phyloP scores from a whole-genome alignment of 2,888 invertebrate species.

The Schizotus pectinicornis region DNA sequence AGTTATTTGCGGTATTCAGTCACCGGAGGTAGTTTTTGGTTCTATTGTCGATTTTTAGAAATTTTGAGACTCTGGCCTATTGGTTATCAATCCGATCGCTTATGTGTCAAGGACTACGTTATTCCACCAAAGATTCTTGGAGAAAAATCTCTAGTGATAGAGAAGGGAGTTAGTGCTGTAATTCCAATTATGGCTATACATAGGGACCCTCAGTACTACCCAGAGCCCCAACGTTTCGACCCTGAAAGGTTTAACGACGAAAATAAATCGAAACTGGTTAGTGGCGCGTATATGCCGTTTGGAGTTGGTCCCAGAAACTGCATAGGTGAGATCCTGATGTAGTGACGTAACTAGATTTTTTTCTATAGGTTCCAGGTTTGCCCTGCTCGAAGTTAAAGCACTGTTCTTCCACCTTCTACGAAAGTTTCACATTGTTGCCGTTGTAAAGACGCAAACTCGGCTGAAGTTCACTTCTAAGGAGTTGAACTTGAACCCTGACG shows the following conservation, averaged over 20 bases:
- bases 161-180: slow-evolving; percentile 57
- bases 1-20: slow-evolving; percentile 54
- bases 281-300: slow-evolving; percentile 62
- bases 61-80: slow-evolving; percentile 39
- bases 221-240: slow-evolving; percentile 61
- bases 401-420: slow-evolving; percentile 52
- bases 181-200: slow-evolving; percentile 62
- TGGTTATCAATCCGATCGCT: slow-evolving; percentile 60
- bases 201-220: slow-evolving; percentile 62
- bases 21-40: too few species aligned
- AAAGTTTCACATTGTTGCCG: slow-evolving; percentile 44
- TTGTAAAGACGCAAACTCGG: slow-evolving; percentile 33
- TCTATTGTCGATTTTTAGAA: too few species aligned
- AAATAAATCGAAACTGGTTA: slow-evolving; percentile 59
- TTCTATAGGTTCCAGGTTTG: slow-evolving; percentile 42
- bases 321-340: slow-evolving; percentile 31
- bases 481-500: slow-evolving; percentile 52
- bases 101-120: slow-evolving; percentile 62
- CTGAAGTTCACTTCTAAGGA: slow-evolving; percentile 48
- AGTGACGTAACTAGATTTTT: too few species aligned
- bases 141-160: slow-evolving; percentile 43
- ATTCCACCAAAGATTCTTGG: slow-evolving; percentile 59
- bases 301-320: slow-evolving; percentile 57
- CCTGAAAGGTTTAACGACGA: slow-evolving; percentile 64
- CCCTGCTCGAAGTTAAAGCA: slow-evolving; percentile 55